Evolutionary conservation across 2,888 invertebrate genomes (phyloP).

Genomic region (Cerastoderma edule): DNA sequence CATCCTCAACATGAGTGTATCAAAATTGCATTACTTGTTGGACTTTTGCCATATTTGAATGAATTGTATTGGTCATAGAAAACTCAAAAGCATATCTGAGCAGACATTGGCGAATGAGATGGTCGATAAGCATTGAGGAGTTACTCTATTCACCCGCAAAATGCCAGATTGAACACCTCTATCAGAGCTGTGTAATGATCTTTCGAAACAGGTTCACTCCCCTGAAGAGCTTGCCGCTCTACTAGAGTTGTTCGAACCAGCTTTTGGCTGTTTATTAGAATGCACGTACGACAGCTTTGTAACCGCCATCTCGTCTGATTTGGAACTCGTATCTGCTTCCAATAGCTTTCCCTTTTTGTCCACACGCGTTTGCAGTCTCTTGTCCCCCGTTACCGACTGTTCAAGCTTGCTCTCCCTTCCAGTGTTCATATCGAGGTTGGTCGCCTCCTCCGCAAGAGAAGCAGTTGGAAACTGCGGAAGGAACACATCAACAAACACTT

Average conservation of each 20-base stretch:
- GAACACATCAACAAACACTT: conserved; percentile 69
- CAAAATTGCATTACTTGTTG: neutral
- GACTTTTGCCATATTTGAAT: no score
- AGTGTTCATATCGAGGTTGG: neutral
- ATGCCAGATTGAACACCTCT: neutral
- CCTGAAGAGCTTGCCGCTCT: conserved; percentile 16
- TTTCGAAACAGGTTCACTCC: neutral
- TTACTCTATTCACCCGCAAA: no score
- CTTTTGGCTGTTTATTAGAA: neutral
- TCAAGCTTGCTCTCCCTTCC: neutral
- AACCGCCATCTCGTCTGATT: neutral
- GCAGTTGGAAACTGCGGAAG: conserved; percentile 60
- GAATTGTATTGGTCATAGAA: neutral
- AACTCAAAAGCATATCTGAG: neutral
- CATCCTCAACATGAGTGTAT: neutral
- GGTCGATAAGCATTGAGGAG: no score
- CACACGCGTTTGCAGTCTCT: conserved; percentile 3
- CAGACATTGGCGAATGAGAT: no score
- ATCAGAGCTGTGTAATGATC: neutral
- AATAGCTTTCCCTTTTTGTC: conserved; percentile 3
- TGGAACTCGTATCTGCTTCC: neutral
- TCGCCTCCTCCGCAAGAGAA: conserved; percentile 7
- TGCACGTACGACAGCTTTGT: neutral
- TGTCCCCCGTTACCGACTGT: neutral
- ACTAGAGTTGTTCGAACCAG: conserved; percentile 4